phyloP scores from a whole-genome alignment of 2,888 invertebrate species.

The Ormyrus rosae region DNA sequence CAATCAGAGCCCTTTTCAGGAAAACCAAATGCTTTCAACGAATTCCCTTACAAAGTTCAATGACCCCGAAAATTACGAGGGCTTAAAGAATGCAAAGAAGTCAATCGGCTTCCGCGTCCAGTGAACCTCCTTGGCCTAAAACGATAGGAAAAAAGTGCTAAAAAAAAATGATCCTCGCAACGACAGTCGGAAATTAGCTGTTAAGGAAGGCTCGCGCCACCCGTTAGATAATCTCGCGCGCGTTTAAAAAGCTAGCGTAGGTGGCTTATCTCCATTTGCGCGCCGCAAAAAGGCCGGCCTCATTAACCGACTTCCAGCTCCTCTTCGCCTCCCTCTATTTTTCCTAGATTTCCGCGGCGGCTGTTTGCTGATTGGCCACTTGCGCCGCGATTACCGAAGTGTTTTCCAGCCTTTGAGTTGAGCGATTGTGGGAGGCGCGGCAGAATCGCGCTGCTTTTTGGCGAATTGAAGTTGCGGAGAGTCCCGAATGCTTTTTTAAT shows the following conservation, averaged over 20 bases:
- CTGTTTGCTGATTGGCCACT: slow-evolving; percentile 8
- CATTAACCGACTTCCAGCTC: slow-evolving; percentile 16
- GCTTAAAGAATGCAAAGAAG: no score
- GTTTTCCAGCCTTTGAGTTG: no score
- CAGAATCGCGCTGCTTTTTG: no score
- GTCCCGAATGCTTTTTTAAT: no score
- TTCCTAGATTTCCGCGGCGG: background rate
- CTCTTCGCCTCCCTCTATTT: background rate
- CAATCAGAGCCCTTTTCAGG: no score
- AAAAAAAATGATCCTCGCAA: background rate
- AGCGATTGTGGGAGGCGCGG: no score
- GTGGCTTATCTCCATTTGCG: slow-evolving; percentile 43
- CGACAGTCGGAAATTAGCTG: slow-evolving; percentile 7
- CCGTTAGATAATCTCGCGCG: slow-evolving; percentile 15
- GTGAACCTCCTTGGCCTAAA: background rate
- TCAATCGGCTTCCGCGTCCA: no score
- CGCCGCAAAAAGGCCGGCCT: slow-evolving; percentile 22
- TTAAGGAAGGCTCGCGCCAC: slow-evolving; percentile 18
- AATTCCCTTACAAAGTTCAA: no score
- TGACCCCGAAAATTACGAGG: no score
- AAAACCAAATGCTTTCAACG: no score
- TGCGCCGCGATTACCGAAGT: no score
- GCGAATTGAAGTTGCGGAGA: no score
- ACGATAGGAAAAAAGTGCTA: background rate
- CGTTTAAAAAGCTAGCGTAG: background rate